Conservation (phyloP, 2,888 invertebrate species). For the Drosophila leonis region DNA sequence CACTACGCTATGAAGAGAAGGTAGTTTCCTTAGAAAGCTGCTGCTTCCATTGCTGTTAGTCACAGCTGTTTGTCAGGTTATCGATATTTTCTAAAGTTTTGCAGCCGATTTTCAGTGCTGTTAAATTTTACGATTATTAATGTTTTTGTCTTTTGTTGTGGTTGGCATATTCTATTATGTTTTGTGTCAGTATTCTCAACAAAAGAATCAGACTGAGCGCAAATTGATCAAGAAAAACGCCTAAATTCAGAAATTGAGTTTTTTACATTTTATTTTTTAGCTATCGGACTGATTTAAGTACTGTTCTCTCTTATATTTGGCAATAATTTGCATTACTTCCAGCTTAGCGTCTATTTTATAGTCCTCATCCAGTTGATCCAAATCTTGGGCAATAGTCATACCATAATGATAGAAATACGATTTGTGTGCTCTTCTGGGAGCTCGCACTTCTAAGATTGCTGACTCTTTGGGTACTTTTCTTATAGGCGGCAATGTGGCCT, state of each 20-base stretch:
- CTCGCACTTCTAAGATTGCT: slow-evolving; percentile 8
- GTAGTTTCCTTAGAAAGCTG: slow-evolving; percentile 34
- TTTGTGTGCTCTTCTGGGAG: slow-evolving; percentile 11
- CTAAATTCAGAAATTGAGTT: not conserved
- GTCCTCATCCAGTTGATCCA: slow-evolving; percentile 58
- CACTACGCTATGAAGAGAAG: slow-evolving; percentile 18
- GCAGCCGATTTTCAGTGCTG: slow-evolving; percentile 30
- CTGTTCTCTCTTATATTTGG: slow-evolving; percentile 54
- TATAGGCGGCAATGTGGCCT: not conserved
- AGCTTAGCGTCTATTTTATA: slow-evolving; percentile 57
- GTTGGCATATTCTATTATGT: slow-evolving; percentile 21
- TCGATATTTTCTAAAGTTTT: slow-evolving; percentile 33
- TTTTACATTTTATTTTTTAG: slow-evolving; percentile 21
- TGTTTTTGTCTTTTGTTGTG: slow-evolving; percentile 46
- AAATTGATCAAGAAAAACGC: not conserved
- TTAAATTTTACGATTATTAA: not conserved
- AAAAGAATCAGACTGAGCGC: not conserved
- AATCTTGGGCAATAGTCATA: slow-evolving; percentile 56
- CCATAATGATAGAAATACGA: slow-evolving; percentile 56
- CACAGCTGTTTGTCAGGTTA: slow-evolving; percentile 36
- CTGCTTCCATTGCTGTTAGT: slow-evolving; percentile 16
- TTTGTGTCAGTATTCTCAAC: slow-evolving; percentile 47
- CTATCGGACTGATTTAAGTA: slow-evolving; percentile 43
- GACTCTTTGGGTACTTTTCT: slow-evolving; percentile 30
- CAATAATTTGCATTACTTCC: slow-evolving; percentile 58